phyloP scores from a whole-genome alignment of 2,888 invertebrate genomes.

The Sisyra nigra region DNA sequence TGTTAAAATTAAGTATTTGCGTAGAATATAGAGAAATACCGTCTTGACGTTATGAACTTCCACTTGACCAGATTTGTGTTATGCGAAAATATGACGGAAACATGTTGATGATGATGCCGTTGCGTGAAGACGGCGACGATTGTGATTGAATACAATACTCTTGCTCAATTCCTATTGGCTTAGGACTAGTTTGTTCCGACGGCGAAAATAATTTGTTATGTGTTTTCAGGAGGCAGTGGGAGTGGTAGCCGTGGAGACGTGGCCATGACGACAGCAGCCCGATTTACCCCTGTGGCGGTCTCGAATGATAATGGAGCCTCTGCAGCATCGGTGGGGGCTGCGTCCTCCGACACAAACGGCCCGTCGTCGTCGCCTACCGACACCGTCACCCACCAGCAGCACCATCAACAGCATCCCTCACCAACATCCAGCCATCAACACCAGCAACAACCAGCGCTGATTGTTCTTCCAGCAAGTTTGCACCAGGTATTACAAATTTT shows the following conservation, averaged over 20 bases:
- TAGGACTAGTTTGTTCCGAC: slow-evolving; percentile 15
- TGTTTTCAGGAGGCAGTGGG: slow-evolving; percentile 11
- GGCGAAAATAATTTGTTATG: not conserved
- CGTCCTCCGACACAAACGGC: slow-evolving; percentile 11
- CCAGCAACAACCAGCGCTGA: slow-evolving; percentile 28
- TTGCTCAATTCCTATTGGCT: too few species aligned
- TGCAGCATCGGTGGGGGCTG: slow-evolving; percentile 19
- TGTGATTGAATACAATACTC: too few species aligned
- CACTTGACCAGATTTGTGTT: too few species aligned
- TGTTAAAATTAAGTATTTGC: too few species aligned
- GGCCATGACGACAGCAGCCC: slow-evolving; percentile 37
- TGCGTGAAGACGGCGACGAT: too few species aligned
- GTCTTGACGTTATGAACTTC: too few species aligned
- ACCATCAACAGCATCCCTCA: slow-evolving; percentile 21
- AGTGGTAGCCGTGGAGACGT: slow-evolving; percentile 27
- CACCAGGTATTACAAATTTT: slow-evolving; percentile 24
- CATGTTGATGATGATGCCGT: too few species aligned
- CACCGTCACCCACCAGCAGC: slow-evolving; percentile 15
- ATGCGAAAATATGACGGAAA: too few species aligned
- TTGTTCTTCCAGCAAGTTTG: slow-evolving; percentile 29
- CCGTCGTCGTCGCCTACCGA: slow-evolving; percentile 16
- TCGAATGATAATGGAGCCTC: slow-evolving; percentile 33
- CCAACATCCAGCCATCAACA: slow-evolving; percentile 16
- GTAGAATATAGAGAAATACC: too few species aligned
- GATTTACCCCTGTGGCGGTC: slow-evolving; percentile 35